These are phyloP conservation scores for Cerastis rubricosa DNA, from an alignment of 2,888 invertebrate genomes.

Conservation along the genomic window DNA sequence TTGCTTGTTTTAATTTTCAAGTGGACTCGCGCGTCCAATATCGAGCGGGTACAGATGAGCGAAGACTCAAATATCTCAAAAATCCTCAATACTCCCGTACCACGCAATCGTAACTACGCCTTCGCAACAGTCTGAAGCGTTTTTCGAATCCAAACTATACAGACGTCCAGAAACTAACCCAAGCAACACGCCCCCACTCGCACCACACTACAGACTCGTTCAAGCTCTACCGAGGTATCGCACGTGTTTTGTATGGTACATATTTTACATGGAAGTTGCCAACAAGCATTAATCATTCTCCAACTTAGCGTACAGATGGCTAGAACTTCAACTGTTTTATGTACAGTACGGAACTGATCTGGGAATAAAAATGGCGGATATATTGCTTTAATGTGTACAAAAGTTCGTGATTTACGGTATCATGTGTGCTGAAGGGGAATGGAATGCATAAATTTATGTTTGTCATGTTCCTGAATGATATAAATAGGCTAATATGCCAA, in stretches of 20 bases:
- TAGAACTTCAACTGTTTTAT: slow-evolving; percentile 66
- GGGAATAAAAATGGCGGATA: slow-evolving; percentile 41
- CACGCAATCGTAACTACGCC: too few relatives aligned
- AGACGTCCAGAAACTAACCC: slow-evolving; percentile 15
- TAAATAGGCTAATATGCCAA: slow-evolving; percentile 10
- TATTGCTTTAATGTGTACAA: slow-evolving; percentile 34
- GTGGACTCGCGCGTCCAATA: too few relatives aligned
- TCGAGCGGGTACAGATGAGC: too few relatives aligned
- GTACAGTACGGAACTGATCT: slow-evolving; percentile 53
- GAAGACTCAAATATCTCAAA: too few relatives aligned
- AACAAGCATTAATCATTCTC: slow-evolving; percentile 77
- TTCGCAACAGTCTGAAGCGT: too few relatives aligned
- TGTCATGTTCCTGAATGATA: slow-evolving; percentile 7
- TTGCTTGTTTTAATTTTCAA: too few relatives aligned
- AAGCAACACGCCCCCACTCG: slow-evolving; percentile 44
- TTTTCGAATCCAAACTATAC: slow-evolving; percentile 1
- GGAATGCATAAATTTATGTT: slow-evolving; percentile 14
- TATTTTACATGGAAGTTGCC: slow-evolving; percentile 73
- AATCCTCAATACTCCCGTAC: too few relatives aligned
- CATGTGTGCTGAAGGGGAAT: slow-evolving; percentile 9
- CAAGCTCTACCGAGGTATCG: slow-evolving; percentile 55
- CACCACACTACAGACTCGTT: slow-evolving; percentile 40
- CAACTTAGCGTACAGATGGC: slow-evolving; percentile 74
- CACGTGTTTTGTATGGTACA: slow-evolving; percentile 70
- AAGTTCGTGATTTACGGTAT: slow-evolving; percentile 43